phyloP scores from a whole-genome alignment of 1,140 invertebrate species.

The Oryctes rhinoceros region DNA sequence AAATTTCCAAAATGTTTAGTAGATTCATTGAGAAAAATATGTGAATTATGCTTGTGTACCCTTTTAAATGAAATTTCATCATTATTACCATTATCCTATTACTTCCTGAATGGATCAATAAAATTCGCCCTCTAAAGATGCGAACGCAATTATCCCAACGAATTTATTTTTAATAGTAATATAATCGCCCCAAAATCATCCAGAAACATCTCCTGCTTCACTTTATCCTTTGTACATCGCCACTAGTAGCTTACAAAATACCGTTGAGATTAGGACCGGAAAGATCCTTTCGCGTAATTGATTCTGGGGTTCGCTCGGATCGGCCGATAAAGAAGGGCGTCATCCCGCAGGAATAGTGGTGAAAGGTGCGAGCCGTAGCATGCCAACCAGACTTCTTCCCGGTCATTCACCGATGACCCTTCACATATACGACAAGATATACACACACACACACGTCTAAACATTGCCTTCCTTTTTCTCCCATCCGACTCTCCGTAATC shows the following conservation, averaged over 20 bases:
- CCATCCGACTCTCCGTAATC: neutral
- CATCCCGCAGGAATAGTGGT: conserved; percentile 43
- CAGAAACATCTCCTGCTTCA: neutral
- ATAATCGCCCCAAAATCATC: neutral
- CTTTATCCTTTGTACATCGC: neutral
- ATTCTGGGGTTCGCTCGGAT: neutral
- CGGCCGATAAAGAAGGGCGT: conserved; percentile 10
- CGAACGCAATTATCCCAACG: neutral
- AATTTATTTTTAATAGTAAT: neutral
- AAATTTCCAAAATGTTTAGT: no score
- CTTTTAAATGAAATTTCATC: no score
- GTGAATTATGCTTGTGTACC: no score
- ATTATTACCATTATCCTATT: no score
- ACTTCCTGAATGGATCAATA: no score
- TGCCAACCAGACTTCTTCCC: conserved; percentile 31
- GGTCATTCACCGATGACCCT: conserved; percentile 47
- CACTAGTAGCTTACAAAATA: conserved; percentile 13
- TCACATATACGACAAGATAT: conserved; percentile 34
- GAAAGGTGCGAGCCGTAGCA: conserved; percentile 16
- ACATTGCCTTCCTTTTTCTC: neutral
- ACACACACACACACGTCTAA: neutral
- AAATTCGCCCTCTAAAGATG: neutral
- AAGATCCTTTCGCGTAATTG: conserved; percentile 18
- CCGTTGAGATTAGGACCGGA: conserved; percentile 17
- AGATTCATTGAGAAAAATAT: no score